These are phyloP conservation scores for Daktulosphaira vitifoliae DNA, from an alignment of 1,140 invertebrate genomes.

Conservation along the genomic window DNA sequence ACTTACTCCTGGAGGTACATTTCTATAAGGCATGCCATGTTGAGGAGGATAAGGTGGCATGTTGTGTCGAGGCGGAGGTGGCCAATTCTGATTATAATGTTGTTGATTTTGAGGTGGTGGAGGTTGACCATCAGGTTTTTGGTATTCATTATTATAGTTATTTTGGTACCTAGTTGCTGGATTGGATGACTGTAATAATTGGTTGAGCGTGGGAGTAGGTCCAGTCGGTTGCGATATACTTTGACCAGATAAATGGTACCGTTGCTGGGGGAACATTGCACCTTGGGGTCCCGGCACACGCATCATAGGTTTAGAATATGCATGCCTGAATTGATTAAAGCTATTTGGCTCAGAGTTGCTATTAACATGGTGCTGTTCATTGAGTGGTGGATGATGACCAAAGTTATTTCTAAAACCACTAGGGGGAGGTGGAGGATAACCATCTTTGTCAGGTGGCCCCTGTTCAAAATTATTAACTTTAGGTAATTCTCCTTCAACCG, in stretches of 20 bases:
- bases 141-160: constrained; percentile 45
- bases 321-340: constrained; percentile 18
- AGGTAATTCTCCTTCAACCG: background rate
- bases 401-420: constrained; percentile 11
- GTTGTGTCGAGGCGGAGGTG: constrained; percentile 40
- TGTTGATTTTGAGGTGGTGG: constrained; percentile 34
- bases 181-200: constrained; percentile 70
- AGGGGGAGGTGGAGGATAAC: constrained; percentile 16
- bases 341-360: constrained; percentile 18
- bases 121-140: constrained; percentile 40
- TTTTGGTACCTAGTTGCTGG: constrained; percentile 51
- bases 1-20: constrained; percentile 23
- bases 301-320: constrained; percentile 20
- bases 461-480: constrained; percentile 27
- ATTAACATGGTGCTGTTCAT: constrained; percentile 15
- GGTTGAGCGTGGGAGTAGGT: constrained; percentile 84
- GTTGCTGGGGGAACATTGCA: constrained; percentile 23
- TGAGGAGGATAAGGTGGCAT: constrained; percentile 49
- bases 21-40: constrained; percentile 42
- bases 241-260: constrained; percentile 49
- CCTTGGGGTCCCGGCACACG: constrained; percentile 22
- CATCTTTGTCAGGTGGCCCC: constrained; percentile 18
- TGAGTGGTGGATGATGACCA: constrained; percentile 12
- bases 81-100: constrained; percentile 37
- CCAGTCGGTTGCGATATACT: constrained; percentile 66